Conservation (phyloP, 2,797 vertebrate species). For the Anolis apletophallus region DNA sequence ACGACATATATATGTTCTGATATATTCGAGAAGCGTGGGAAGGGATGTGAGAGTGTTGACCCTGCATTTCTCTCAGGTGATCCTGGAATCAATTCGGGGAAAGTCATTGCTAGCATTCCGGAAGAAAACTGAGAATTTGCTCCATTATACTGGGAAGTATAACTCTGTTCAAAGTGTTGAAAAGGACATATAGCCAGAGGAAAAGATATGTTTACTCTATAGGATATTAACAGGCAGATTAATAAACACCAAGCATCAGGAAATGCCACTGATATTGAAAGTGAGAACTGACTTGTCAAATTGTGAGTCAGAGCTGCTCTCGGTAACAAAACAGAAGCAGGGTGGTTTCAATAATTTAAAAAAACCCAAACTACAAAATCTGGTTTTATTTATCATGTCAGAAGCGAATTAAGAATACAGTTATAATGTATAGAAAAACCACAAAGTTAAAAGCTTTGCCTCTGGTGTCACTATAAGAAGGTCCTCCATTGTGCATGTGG, state of each 20-base stretch:
- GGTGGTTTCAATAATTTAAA: not conserved
- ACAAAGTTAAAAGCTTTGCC: no score
- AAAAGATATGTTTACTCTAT: not conserved
- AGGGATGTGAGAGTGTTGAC: not conserved
- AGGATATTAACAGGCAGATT: not conserved
- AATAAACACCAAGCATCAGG: not conserved
- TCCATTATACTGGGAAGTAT: not conserved
- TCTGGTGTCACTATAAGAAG: no score
- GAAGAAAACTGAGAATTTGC: not conserved
- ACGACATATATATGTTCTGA: not conserved
- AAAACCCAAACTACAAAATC: not conserved
- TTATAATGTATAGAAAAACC: no score
- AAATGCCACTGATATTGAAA: not conserved
- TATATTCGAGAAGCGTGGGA: not conserved
- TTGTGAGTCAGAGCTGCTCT: not conserved
- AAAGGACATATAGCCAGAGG: not conserved
- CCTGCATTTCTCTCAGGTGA: not conserved
- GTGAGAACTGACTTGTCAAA: not conserved
- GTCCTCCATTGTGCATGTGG: no score
- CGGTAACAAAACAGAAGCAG: no score
- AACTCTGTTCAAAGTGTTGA: not conserved
- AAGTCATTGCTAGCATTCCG: not conserved
- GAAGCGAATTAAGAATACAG: no score
- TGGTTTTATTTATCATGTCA: no score
- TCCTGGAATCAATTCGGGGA: not conserved